These are phyloP conservation scores for Oscheius sp. DNA, from an alignment of 2,888 invertebrate genomes.

Conservation along the genomic window DNA sequence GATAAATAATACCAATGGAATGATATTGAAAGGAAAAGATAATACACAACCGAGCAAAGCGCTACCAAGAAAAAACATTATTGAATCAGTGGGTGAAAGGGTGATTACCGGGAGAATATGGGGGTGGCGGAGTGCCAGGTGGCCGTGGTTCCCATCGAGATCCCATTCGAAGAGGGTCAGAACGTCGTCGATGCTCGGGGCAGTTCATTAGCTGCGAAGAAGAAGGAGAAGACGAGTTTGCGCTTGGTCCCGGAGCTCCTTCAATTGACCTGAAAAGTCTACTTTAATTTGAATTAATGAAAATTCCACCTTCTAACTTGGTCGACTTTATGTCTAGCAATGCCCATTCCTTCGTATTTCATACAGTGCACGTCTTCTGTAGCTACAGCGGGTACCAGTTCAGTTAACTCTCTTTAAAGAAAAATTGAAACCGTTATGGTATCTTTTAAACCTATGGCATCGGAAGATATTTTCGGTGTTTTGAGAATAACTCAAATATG, in stretches of 20 bases:
- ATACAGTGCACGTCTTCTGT: constrained; percentile 29
- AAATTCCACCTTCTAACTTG: constrained; percentile 25
- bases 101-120: constrained; percentile 32
- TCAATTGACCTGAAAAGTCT: constrained; percentile 22
- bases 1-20: background rate
- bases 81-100: constrained; percentile 12
- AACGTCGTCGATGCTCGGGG: constrained; percentile 32
- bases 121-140: constrained; percentile 23
- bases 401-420: constrained; percentile 25
- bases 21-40: background rate
- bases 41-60: background rate
- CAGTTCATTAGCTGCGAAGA: constrained; percentile 17
- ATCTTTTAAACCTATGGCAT: constrained; percentile 23
- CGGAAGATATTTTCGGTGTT: constrained; percentile 30
- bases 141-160: constrained; percentile 28
- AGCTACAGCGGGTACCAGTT: constrained; percentile 31
- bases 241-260: constrained; percentile 6
- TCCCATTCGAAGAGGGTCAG: constrained; percentile 33
- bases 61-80: background rate
- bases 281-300: too few relatives aligned
- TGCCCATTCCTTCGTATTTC: constrained; percentile 34
- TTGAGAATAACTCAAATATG: constrained; percentile 20
- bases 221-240: background rate
- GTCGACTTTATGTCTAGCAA: constrained; percentile 29
- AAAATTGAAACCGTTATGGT: background rate